Conservation (phyloP, 2,797 vertebrate genomes). For the Platyrinchus mystaceus region DNA sequence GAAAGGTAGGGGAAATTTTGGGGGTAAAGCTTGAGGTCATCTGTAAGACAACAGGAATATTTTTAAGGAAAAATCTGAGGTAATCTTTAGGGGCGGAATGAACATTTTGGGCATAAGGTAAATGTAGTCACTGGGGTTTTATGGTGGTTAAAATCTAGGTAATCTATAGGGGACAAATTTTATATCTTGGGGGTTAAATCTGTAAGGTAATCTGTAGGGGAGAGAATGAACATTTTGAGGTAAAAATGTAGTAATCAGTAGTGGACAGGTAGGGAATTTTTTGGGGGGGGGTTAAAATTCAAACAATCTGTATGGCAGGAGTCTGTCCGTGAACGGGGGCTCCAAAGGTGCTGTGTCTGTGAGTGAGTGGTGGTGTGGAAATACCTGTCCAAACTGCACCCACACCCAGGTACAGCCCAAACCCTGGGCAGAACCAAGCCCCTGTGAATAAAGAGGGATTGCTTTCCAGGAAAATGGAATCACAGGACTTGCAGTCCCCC, state of each 20-base stretch:
- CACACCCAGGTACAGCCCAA: neutral
- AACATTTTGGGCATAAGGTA: neutral
- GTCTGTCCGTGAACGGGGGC: accelerated
- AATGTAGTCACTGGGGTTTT: neutral
- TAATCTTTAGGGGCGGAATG: neutral
- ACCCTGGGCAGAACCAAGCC: neutral
- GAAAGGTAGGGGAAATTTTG: neutral
- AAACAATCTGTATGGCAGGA: neutral
- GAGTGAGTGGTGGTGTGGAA: neutral
- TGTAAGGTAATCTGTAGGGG: neutral
- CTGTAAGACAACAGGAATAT: neutral
- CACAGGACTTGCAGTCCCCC: neutral
- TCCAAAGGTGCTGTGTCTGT: neutral
- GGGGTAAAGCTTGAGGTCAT: neutral
- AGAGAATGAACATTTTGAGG: neutral
- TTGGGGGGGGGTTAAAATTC: neutral
- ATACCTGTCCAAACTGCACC: neutral
- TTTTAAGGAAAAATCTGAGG: neutral
- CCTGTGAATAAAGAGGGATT: neutral
- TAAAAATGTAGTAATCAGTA: neutral
- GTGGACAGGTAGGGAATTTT: neutral
- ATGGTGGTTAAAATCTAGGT: neutral
- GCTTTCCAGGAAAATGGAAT: neutral
- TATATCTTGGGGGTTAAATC: neutral
- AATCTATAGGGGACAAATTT: neutral